Conservation (phyloP, 2,797 vertebrate species). For the Tamandua tetradactyla region DNA sequence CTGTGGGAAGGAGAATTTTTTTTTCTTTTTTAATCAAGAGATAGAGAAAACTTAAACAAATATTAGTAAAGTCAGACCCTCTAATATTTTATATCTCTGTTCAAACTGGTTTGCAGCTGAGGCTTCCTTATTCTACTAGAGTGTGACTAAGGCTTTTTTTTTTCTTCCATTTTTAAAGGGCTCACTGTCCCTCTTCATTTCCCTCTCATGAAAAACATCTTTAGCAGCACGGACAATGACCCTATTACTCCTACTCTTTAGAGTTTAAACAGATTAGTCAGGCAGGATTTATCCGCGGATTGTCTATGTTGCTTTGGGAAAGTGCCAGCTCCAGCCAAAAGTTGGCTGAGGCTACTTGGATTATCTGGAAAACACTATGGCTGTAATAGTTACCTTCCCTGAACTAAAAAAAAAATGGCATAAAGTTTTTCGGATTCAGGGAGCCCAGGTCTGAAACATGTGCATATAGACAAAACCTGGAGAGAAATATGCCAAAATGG, state of each 20-base stretch:
- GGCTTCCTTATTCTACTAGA: neutral
- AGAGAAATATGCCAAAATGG: neutral
- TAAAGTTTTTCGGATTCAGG: neutral
- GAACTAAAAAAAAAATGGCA: neutral
- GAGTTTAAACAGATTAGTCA: slow-evolving; percentile 57
- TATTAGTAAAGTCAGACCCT: neutral
- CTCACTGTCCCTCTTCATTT: neutral
- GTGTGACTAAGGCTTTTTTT: neutral
- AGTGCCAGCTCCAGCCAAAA: neutral
- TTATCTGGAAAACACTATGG: neutral
- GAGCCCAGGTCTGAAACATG: neutral
- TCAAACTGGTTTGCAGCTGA: neutral
- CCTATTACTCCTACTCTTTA: neutral
- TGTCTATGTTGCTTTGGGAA: slow-evolving; percentile 34
- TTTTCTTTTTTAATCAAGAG: neutral
- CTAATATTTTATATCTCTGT: neutral
- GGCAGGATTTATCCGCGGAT: neutral
- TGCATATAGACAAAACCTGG: neutral
- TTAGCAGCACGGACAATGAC: slow-evolving; percentile 34
- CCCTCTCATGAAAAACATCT: slow-evolving; percentile 16
- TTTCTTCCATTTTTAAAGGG: neutral
- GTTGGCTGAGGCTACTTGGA: neutral
- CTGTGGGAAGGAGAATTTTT: neutral
- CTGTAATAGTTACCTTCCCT: neutral
- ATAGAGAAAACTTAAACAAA: neutral